phyloP scores from a whole-genome alignment of 2,888 invertebrate genomes.

The Ectemnius lituratus region DNA sequence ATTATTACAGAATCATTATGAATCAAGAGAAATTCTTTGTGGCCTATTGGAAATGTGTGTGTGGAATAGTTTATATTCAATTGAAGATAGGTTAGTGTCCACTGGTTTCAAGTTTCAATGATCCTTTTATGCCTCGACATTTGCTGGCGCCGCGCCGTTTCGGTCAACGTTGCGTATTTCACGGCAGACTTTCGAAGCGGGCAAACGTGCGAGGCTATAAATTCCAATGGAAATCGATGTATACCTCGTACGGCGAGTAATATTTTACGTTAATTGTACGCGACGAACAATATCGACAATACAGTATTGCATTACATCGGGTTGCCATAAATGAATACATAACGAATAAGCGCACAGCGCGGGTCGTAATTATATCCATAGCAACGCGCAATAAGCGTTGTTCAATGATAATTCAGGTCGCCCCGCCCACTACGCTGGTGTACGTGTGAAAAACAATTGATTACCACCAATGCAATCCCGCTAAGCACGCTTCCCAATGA shows the following conservation, averaged over 20 bases:
- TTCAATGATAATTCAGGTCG: conserved; percentile 53
- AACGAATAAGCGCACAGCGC: conserved; percentile 54
- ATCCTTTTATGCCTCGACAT: conserved; percentile 19
- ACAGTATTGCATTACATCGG: conserved; percentile 57
- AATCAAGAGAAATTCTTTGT: too few relatives aligned
- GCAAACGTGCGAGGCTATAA: conserved; percentile 32
- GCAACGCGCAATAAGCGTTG: conserved; percentile 37
- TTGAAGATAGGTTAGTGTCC: too few relatives aligned
- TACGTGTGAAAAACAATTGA: conserved; percentile 47
- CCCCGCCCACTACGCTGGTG: conserved; percentile 30
- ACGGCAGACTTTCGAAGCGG: conserved; percentile 29
- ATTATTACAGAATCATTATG: too few relatives aligned
- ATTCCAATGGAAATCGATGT: conserved; percentile 49
- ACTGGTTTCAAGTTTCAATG: conserved; percentile 20
- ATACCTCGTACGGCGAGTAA: conserved; percentile 45
- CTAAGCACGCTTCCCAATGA: conserved; percentile 32
- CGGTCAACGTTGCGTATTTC: conserved; percentile 36
- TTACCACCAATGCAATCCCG: conserved; percentile 22
- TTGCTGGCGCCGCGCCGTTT: conserved; percentile 6
- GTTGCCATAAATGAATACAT: conserved; percentile 57
- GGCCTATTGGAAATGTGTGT: too few relatives aligned
- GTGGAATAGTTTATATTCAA: too few relatives aligned
- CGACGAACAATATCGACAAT: conserved; percentile 59
- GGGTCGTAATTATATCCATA: conserved; percentile 59
- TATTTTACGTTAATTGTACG: conserved; percentile 63